Conservation (phyloP, 1,140 invertebrate genomes). For the Periplaneta americana region DNA sequence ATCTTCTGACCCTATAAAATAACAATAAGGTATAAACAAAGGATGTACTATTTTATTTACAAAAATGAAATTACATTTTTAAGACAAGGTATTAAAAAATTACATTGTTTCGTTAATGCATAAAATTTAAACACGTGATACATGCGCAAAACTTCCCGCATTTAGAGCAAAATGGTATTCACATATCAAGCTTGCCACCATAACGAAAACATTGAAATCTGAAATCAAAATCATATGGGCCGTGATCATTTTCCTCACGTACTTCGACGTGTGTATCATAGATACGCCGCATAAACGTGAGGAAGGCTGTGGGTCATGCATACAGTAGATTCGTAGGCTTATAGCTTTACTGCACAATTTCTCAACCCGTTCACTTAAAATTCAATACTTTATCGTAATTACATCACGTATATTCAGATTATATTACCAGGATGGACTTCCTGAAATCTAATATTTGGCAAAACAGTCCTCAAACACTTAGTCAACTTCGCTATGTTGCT, state of each 20-base stretch:
- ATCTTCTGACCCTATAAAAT: not conserved
- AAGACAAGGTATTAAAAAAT: not conserved
- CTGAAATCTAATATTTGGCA: conserved; percentile 29
- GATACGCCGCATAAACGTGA: not conserved
- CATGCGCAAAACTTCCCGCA: not conserved
- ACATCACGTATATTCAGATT: not conserved
- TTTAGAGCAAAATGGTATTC: no score
- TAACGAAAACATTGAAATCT: not conserved
- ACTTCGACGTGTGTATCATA: not conserved
- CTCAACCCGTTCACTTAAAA: not conserved
- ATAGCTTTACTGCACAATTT: not conserved
- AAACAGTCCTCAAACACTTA: conserved; percentile 26
- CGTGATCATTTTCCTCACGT: not conserved
- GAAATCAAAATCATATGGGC: not conserved
- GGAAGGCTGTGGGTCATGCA: not conserved
- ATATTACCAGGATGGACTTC: conserved; percentile 27
- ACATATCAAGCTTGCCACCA: not conserved
- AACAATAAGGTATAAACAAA: not conserved
- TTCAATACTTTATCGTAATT: not conserved
- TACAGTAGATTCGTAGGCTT: no score
- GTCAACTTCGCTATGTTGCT: conserved; percentile 31
- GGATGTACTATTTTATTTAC: no score
- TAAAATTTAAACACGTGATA: not conserved
- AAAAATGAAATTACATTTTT: not conserved
- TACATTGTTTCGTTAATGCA: not conserved